Percentiles rank a stretch among this genome's conserved stretches.
These are phyloP conservation scores for Arion vulgaris DNA, from an alignment of 1,140 invertebrate species.

Conservation along the genomic window DNA sequence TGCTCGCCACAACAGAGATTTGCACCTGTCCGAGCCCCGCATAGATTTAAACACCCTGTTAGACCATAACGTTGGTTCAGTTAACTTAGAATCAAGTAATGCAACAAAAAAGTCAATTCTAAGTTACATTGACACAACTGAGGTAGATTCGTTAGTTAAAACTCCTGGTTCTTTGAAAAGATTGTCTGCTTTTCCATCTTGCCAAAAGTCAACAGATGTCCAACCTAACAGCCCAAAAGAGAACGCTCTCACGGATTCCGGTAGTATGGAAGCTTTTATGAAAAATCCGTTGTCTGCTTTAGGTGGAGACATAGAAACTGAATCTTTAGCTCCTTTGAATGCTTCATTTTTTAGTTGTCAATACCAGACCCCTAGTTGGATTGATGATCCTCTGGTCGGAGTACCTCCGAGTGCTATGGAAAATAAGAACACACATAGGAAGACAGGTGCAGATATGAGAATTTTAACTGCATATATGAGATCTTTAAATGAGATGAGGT, in stretches of 20 bases:
- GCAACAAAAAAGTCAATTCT: slow-evolving; percentile 2
- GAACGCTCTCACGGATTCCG: background rate
- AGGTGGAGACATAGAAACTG: slow-evolving; percentile 3
- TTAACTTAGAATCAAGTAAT: slow-evolving; percentile 10
- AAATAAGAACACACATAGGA: slow-evolving; percentile 66
- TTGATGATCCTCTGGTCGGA: slow-evolving; percentile 35
- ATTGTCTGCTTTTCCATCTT: background rate
- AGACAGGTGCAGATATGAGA: slow-evolving; percentile 66
- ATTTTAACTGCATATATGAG: slow-evolving; percentile 60
- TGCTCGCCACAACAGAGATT: slow-evolving; percentile 24
- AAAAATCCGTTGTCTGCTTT: slow-evolving; percentile 1
- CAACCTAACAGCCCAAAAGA: background rate
- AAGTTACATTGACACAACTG: background rate
- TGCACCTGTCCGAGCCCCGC: slow-evolving; percentile 6
- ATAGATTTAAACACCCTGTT: background rate
- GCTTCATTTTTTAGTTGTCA: slow-evolving; percentile 36
- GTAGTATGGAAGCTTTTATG: background rate
- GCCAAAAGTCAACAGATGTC: background rate
- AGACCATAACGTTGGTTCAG: background rate
- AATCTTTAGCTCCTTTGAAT: slow-evolving; percentile 29
- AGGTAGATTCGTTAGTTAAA: background rate
- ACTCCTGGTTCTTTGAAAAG: background rate
- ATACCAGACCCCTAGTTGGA: slow-evolving; percentile 36
- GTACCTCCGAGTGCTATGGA: slow-evolving; percentile 48
- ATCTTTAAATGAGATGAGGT: slow-evolving; percentile 59